A percentile compares a stretch with the other conserved stretches of the same genome.
Evolutionary conservation across 1,140 invertebrate genomes (phyloP).

Genomic region (Drosophila insularis): DNA sequence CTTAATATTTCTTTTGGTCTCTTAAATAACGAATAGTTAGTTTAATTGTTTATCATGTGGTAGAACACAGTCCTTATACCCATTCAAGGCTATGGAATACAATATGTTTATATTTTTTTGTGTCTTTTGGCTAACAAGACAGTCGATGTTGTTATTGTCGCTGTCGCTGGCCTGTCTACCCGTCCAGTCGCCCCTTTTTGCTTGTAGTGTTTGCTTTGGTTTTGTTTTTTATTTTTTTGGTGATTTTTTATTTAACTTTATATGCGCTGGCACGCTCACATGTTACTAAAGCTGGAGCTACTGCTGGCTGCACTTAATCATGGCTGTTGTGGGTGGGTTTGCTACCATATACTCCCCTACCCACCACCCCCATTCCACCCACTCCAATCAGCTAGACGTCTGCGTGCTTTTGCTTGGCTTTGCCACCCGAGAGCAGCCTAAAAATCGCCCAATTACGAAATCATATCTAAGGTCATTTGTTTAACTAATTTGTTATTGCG

Average conservation of each 20-base stretch:
- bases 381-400: conserved; percentile 25
- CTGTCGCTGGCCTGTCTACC: conserved; percentile 13
- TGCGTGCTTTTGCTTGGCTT: conserved; percentile 33
- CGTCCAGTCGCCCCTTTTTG: not conserved
- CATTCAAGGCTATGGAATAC: conserved; percentile 13
- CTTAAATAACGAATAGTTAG: not conserved
- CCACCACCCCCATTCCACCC: no score
- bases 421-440: conserved; percentile 19
- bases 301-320: conserved; percentile 65
- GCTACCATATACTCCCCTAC: conserved; percentile 22
- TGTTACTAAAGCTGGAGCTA: conserved; percentile 33
- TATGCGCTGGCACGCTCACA: conserved; percentile 74
- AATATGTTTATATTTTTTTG: not conserved
- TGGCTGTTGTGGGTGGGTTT: conserved; percentile 74
- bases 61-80: not conserved
- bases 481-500: conserved; percentile 63
- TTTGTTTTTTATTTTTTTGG: conserved; percentile 20
- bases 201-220: conserved; percentile 9
- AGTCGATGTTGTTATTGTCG: conserved; percentile 32
- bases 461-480: conserved; percentile 81
- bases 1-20: not conserved
- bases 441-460: conserved; percentile 72
- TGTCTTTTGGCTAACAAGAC: conserved; percentile 14
- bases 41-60: no score
- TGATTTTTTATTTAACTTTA: conserved; percentile 56